Conservation (phyloP, 2,113 vertebrate genomes). For the Halichoeres trimaculatus region DNA sequence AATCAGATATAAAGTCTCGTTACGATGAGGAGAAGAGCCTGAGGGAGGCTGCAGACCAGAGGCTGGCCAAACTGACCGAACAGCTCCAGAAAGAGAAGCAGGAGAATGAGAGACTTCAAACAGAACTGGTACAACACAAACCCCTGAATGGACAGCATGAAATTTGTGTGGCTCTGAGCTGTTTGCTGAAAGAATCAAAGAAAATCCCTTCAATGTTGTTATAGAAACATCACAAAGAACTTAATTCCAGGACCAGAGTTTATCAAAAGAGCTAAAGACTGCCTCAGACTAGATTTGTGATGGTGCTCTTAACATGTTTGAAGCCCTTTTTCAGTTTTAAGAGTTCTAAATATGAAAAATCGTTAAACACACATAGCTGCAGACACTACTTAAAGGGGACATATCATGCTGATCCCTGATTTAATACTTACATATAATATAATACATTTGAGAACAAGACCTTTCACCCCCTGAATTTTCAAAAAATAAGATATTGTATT, state of each 20-base stretch:
- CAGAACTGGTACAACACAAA: slow-evolving; percentile 89
- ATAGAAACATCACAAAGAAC: slow-evolving; percentile 17
- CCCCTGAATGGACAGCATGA: neutral
- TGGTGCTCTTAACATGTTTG: neutral
- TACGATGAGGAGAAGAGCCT: slow-evolving; percentile 95
- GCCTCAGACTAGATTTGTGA: neutral
- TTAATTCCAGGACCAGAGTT: neutral
- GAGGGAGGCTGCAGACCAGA: slow-evolving; percentile 89
- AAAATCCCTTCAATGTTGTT: neutral
- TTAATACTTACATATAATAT: no score
- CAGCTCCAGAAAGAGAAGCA: slow-evolving; percentile 88
- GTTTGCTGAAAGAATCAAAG: slow-evolving; percentile 7
- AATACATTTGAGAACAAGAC: no score
- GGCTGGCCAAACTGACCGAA: slow-evolving; percentile 83
- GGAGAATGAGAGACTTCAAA: slow-evolving; percentile 88
- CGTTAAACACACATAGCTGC: neutral
- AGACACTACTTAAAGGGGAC: no score
- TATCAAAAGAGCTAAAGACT: neutral
- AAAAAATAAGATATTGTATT: no score
- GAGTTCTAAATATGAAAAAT: neutral
- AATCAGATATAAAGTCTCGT: slow-evolving; percentile 92
- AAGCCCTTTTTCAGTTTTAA: neutral
- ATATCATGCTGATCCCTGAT: no score
- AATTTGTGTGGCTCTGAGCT: slow-evolving; percentile 21
- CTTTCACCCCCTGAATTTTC: no score